Percentiles rank a stretch among this genome's conserved stretches.
Evolutionary conservation across 2,113 vertebrate genomes (phyloP).

Genomic region (Stomatorhinus ivindoensis): DNA sequence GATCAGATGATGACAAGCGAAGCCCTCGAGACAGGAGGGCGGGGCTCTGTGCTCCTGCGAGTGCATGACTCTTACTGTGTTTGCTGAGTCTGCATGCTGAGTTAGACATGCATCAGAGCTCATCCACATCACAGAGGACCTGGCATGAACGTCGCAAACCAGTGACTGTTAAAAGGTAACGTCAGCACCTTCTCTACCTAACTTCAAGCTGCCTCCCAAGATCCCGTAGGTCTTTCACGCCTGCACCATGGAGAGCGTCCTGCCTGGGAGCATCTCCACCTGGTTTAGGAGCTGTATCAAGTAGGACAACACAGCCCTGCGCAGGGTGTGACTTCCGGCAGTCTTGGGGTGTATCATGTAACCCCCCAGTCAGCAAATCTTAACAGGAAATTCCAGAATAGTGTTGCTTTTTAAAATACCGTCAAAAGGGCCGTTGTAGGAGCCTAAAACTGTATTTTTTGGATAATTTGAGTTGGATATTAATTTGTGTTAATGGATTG

Average conservation of each 20-base stretch:
- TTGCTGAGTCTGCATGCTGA: background rate
- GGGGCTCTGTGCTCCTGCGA: background rate
- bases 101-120: background rate
- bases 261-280: background rate
- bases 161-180: background rate
- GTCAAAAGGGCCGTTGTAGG: too few relatives aligned
- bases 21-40: background rate
- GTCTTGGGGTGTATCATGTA: background rate
- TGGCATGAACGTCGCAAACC: background rate
- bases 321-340: background rate
- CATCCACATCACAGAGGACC: background rate
- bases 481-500: too few relatives aligned
- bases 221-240: background rate
- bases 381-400: too few relatives aligned
- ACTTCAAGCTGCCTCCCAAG: background rate
- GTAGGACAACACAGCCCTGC: background rate
- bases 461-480: too few relatives aligned
- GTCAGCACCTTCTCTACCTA: background rate
- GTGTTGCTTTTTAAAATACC: too few relatives aligned
- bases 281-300: background rate
- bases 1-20: background rate
- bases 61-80: background rate
- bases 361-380: background rate
- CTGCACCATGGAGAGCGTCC: background rate
- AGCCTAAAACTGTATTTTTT: too few relatives aligned